Conservation (phyloP, 1,140 invertebrate genomes). For the Trichonephila clavata region DNA sequence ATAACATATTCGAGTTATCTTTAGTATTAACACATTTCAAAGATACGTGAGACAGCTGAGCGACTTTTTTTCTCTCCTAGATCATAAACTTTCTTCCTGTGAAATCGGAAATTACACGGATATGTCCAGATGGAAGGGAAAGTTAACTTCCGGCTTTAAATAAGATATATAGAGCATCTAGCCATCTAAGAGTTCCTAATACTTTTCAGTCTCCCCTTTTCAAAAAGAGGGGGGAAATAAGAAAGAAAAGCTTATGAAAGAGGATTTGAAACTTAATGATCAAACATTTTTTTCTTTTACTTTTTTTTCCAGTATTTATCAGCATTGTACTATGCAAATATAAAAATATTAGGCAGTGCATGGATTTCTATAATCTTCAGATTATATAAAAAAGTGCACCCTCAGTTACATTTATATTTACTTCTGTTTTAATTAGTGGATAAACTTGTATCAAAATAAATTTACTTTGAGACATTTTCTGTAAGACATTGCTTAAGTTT, state of each 20-base stretch:
- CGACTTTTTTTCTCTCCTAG: neutral
- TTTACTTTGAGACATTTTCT: no score
- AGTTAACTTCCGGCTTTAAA: constrained; percentile 43
- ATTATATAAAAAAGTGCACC: no score
- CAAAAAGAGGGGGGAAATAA: neutral
- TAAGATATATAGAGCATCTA: constrained; percentile 1
- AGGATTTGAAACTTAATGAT: neutral
- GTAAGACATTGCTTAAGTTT: no score
- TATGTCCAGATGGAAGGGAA: constrained; percentile 29
- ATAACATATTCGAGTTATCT: neutral
- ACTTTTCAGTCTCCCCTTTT: neutral
- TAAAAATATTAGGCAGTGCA: no score
- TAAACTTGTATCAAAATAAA: no score
- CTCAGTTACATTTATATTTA: no score
- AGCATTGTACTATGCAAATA: no score
- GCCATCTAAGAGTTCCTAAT: neutral
- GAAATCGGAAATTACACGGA: constrained; percentile 30
- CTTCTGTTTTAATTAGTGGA: no score
- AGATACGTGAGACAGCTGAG: neutral
- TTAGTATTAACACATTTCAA: neutral
- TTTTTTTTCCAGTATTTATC: no score
- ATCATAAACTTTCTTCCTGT: constrained; percentile 31
- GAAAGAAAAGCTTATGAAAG: neutral
- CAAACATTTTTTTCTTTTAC: neutral
- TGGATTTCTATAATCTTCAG: no score